Evolutionary conservation across 2,797 vertebrate genomes (phyloP).

Genomic region (Balearica regulorum): DNA sequence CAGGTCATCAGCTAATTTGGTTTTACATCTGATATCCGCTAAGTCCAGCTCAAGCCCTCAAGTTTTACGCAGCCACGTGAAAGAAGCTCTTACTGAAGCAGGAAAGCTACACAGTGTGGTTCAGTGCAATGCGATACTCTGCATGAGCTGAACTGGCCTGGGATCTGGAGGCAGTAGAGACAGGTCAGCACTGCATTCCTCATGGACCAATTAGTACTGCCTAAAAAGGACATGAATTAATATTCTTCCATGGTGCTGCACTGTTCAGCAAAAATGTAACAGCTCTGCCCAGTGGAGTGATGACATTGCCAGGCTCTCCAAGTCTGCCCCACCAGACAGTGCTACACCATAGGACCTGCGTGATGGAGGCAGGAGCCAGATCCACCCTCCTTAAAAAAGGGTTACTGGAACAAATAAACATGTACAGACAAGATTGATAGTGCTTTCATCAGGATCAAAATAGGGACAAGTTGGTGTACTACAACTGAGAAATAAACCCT

Average conservation of each 20-base stretch:
- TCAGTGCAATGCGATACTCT: neutral
- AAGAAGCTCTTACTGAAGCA: neutral
- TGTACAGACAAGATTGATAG: neutral
- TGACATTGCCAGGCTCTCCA: neutral
- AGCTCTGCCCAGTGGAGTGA: neutral
- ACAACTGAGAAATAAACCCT: neutral
- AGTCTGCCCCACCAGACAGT: neutral
- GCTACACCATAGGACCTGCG: neutral
- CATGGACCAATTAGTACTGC: neutral
- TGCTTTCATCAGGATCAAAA: neutral
- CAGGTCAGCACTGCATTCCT: neutral
- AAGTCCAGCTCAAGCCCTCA: neutral
- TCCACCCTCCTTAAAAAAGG: neutral
- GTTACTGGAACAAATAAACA: neutral
- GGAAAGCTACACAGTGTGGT: neutral
- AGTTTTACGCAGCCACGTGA: neutral
- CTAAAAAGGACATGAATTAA: neutral
- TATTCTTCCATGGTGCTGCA: neutral
- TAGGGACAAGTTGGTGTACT: neutral
- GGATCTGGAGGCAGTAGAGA: neutral
- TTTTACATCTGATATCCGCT: neutral
- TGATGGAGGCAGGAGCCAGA: neutral
- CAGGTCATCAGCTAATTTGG: neutral
- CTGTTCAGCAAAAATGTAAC: neutral
- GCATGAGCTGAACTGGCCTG: neutral